These are phyloP conservation scores for Papilio machaon DNA, from an alignment of 1,140 invertebrate species.

Conservation along the genomic window DNA sequence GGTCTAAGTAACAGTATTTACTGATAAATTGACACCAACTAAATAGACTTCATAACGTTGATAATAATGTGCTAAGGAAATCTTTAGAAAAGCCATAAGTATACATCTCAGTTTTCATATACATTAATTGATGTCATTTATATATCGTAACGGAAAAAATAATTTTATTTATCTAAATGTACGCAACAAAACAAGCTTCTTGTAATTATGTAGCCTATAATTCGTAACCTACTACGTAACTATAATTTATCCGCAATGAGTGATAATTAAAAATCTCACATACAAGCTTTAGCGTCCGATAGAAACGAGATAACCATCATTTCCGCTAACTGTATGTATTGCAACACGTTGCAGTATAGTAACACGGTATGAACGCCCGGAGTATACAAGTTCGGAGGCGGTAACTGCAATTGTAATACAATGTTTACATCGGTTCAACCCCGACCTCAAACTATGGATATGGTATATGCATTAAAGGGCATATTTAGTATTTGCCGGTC, in stretches of 20 bases:
- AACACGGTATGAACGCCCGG: not conserved
- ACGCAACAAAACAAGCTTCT: slow-evolving; percentile 11
- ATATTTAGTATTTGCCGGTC: slow-evolving; percentile 60
- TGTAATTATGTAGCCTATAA: not conserved
- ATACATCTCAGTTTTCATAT: not conserved
- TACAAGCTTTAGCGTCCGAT: slow-evolving; percentile 53
- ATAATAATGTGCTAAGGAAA: no score
- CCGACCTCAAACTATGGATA: slow-evolving; percentile 41
- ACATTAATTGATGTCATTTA: not conserved
- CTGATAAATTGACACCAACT: no score
- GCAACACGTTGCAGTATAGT: slow-evolving; percentile 51
- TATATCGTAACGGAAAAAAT: not conserved
- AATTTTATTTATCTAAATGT: not conserved
- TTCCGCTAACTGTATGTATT: slow-evolving; percentile 65
- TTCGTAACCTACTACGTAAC: slow-evolving; percentile 8
- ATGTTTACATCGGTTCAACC: slow-evolving; percentile 30
- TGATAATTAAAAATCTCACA: slow-evolving; percentile 32
- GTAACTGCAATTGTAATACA: slow-evolving; percentile 12
- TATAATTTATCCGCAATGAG: slow-evolving; percentile 13
- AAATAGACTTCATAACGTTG: no score
- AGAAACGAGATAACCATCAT: slow-evolving; percentile 43
- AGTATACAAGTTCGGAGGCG: not conserved
- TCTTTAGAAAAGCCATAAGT: no score
- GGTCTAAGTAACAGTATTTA: no score
- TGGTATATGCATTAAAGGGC: slow-evolving; percentile 64